Percentiles rank a stretch among this genome's conserved stretches.
phyloP scores from a whole-genome alignment of 2,797 vertebrate species.

The Syngnathus acus region DNA sequence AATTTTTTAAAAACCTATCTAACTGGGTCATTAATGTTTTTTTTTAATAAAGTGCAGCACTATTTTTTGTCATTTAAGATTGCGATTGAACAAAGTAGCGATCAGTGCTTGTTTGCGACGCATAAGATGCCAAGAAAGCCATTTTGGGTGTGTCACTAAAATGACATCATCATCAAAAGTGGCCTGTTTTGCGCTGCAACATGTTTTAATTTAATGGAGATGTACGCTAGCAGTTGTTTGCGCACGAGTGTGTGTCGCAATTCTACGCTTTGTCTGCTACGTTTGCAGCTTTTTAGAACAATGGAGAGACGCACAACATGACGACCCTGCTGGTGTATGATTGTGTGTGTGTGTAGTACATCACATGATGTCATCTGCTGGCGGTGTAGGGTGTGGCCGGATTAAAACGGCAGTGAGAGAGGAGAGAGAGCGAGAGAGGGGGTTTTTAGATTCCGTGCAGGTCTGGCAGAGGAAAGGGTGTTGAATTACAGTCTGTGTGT shows the following conservation, averaged over 20 bases:
- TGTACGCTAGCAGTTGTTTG: background rate
- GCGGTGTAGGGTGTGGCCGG: conserved; percentile 55
- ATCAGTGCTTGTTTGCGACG: background rate
- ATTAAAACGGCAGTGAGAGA: conserved; percentile 17
- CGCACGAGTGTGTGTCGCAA: background rate
- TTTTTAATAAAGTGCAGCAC: too few species aligned
- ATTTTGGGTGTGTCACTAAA: background rate
- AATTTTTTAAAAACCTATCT: too few species aligned
- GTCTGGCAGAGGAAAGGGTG: conserved; percentile 44
- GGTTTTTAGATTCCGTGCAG: conserved; percentile 32
- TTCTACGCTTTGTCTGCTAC: conserved; percentile 1
- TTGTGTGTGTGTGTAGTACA: conserved; percentile 13
- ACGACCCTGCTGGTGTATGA: background rate
- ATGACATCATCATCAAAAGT: background rate
- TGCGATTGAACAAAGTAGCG: too few species aligned
- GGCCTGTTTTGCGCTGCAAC: background rate
- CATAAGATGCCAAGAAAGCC: background rate
- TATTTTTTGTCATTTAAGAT: too few species aligned
- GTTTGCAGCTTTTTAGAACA: conserved; percentile 4
- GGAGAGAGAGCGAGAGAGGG: conserved; percentile 14
- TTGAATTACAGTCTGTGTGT: conserved; percentile 50
- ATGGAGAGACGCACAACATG: background rate
- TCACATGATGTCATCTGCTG: conserved; percentile 60
- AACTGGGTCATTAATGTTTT: too few species aligned
- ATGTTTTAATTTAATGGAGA: background rate